phyloP scores from a whole-genome alignment of 2,888 invertebrate genomes.

The Sarcophaga carnaria region DNA sequence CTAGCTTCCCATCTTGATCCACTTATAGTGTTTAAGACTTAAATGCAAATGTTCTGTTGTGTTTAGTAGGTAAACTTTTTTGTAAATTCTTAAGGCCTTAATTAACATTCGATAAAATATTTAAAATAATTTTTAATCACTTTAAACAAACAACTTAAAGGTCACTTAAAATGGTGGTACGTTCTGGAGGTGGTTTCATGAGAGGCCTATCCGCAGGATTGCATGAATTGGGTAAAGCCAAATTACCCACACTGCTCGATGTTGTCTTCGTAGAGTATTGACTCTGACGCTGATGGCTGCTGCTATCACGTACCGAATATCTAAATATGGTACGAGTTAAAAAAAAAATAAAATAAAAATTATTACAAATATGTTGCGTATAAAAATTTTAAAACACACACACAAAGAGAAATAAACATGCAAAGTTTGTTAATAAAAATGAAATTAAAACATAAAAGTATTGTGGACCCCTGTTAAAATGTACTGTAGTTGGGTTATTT shows the following conservation, averaged over 20 bases:
- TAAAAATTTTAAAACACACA: constrained; percentile 11
- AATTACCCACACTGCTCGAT: constrained; percentile 78
- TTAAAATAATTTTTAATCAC: not conserved
- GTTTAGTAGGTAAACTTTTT: not conserved
- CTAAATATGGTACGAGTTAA: constrained; percentile 67
- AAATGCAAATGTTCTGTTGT: not conserved
- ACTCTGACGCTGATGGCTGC: constrained; percentile 79
- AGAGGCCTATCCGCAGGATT: constrained; percentile 75
- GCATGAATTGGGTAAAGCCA: constrained; percentile 46
- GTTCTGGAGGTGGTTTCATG: constrained; percentile 71
- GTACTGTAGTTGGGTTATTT: too few species aligned
- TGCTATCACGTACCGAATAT: constrained; percentile 77
- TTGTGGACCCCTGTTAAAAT: too few species aligned
- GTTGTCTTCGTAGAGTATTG: constrained; percentile 81
- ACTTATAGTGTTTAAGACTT: not conserved
- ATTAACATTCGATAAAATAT: constrained; percentile 24
- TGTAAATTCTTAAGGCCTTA: not conserved
- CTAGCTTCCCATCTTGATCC: not conserved
- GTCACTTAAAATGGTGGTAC: constrained; percentile 72
- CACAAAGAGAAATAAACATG: constrained; percentile 28
- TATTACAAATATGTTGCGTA: not conserved
- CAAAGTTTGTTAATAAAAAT: not conserved
- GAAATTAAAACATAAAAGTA: not conserved
- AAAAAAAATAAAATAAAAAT: constrained; percentile 19
- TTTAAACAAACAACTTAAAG: constrained; percentile 31